Conservation (phyloP, 2,888 invertebrate species). For the Pristionchus maxplancki region DNA sequence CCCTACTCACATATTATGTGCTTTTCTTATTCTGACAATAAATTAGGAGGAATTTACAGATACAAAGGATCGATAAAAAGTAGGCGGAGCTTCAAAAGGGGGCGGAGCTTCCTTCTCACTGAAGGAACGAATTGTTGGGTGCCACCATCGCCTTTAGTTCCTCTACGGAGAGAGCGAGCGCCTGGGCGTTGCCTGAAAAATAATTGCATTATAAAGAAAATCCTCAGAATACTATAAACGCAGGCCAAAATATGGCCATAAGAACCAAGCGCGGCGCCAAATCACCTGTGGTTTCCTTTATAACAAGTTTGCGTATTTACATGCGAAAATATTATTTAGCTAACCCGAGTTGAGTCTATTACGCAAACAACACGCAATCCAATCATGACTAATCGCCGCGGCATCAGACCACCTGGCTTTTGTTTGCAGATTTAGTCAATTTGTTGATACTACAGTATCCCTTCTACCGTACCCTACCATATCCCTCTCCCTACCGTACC, state of each 20-base stretch:
- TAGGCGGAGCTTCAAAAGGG: background rate
- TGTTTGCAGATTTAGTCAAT: no score
- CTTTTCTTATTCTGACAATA: background rate
- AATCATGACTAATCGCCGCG: no score
- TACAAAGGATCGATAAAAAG: background rate
- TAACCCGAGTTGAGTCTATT: no score
- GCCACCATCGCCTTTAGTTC: constrained; percentile 56
- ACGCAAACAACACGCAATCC: no score
- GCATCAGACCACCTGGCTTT: no score
- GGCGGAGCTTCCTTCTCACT: constrained; percentile 33
- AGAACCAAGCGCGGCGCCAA: background rate
- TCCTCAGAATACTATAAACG: background rate
- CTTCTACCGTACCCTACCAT: background rate
- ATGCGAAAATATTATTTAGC: no score
- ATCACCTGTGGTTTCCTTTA: background rate
- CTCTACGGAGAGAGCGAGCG: constrained; percentile 60
- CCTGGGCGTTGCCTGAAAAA: constrained; percentile 60
- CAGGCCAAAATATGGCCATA: background rate
- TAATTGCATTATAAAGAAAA: background rate
- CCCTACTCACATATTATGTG: constrained; percentile 9
- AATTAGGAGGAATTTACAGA: background rate
- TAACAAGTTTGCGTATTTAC: no score
- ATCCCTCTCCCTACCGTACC: constrained; percentile 52
- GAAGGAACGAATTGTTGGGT: constrained; percentile 47
- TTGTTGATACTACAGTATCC: background rate